Evolutionary conservation across 92 coral and sea anemone species (phyloP).

Genomic region (Muricea muricata): DNA sequence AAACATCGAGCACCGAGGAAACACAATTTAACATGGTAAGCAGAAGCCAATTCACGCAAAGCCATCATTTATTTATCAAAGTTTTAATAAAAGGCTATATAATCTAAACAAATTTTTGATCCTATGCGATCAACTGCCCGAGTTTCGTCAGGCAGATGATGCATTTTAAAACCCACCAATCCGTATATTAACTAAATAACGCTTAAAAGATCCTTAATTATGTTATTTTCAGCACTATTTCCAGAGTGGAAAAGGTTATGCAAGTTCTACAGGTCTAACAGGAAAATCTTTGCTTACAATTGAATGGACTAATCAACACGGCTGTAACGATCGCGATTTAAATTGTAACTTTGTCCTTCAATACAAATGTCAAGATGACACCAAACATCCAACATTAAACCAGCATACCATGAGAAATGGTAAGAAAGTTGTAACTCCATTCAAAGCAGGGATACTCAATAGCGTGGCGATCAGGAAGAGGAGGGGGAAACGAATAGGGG

Average conservation of each 20-base stretch:
- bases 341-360: slow-evolving; percentile 87
- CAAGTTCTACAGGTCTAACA: neutral
- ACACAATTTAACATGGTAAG: slow-evolving; percentile 15
- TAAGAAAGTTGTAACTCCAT: neutral
- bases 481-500: too few species aligned
- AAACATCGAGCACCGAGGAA: neutral
- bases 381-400: slow-evolving; percentile 43
- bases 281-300: slow-evolving; percentile 80
- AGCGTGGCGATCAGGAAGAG: too few species aligned
- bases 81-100: too few species aligned
- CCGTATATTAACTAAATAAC: too few species aligned
- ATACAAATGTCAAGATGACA: slow-evolving; percentile 78
- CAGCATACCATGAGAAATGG: slow-evolving; percentile 79
- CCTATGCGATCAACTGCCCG: too few species aligned
- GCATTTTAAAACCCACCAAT: too few species aligned
- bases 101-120: too few species aligned
- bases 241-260: slow-evolving; percentile 17
- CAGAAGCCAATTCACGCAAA: too few species aligned
- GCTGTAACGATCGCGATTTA: slow-evolving; percentile 81
- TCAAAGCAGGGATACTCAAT: neutral
- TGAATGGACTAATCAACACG: slow-evolving; percentile 99
- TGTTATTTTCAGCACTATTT: slow-evolving; percentile 7
- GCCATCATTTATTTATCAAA: too few species aligned
- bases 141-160: too few species aligned
- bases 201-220: too few species aligned